phyloP scores from a whole-genome alignment of 2,888 invertebrate genomes.

The Thyatira batis region DNA sequence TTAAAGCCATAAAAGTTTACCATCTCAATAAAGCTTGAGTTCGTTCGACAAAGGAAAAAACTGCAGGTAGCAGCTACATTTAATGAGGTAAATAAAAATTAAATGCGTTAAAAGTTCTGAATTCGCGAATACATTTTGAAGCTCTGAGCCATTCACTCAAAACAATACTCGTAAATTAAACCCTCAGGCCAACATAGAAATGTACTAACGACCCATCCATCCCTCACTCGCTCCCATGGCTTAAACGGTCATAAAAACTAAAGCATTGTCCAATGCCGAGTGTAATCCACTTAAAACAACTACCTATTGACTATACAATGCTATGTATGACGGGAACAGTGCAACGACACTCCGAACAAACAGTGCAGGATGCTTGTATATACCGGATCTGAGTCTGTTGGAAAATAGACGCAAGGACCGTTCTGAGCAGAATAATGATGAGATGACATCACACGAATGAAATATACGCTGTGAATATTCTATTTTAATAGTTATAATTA shows the following conservation, averaged over 20 bases:
- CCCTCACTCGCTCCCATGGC: constrained; percentile 43
- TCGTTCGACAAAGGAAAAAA: neutral
- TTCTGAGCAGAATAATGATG: constrained; percentile 45
- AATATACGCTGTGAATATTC: neutral
- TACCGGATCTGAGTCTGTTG: constrained; percentile 20
- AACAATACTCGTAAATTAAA: constrained; percentile 54
- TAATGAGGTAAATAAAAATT: neutral
- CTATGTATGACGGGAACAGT: constrained; percentile 43
- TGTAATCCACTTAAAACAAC: constrained; percentile 60
- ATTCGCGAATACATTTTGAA: neutral
- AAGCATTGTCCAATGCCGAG: constrained; percentile 57
- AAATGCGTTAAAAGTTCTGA: constrained; percentile 7
- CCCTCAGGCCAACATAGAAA: constrained; percentile 47
- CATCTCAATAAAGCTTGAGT: neutral
- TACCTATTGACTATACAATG: constrained; percentile 42
- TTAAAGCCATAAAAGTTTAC: neutral
- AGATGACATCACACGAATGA: constrained; percentile 24
- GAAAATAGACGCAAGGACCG: constrained; percentile 37
- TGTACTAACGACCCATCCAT: constrained; percentile 51
- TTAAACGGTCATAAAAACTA: constrained; percentile 62
- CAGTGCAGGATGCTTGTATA: constrained; percentile 25
- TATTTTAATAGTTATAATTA: constrained; percentile 22
- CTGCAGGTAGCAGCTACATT: neutral
- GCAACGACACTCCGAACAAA: constrained; percentile 43
- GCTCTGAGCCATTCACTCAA: constrained; percentile 16